Base-by-base conservation (phyloP, 2,113 vertebrate species). In the Syngnathus scovelli region DNA sequence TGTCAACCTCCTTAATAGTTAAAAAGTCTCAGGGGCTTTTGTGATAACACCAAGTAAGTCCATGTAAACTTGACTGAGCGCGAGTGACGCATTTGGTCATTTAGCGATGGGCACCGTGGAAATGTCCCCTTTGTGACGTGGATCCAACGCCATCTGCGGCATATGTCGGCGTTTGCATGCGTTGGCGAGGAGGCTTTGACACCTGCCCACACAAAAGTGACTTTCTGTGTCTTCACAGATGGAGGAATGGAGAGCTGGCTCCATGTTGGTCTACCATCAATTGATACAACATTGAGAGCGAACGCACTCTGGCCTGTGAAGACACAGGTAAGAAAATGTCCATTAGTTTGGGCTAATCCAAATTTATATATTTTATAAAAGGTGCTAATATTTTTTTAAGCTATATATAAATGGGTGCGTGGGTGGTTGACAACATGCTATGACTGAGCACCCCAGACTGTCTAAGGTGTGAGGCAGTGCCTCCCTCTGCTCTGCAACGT, bases 161-260 rank as follows among this genome's bases (percentile, higher is more conserved):
- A 64, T 61, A 78, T 54, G 70, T 75, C 62, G 8, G 1, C 12
- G 9, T 33, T 56, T 5, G 18, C 54, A 52, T 71, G 37, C 48
- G 61, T 78, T 82, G 48, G 38, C 51, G 60, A 55, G 49, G 39
- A 71, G 27, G 64, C 61, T 54, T 54, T 51, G 56, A 72, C 77
- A 71, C 71, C 82, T 60, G 43, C 79, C 77, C 68, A 66, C 75
- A 49, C 58, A 59, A 18, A 52, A 54, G 61, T 68, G 67, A 72
- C 72, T 56, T 58, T 61, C 70, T 62, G 39, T 55, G 80, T 80
- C 68, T 71, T 78, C 51, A 37, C 71, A 78, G 78, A 75, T 76
- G 61, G 63, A 68, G 21, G 46, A 33, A 33, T 33, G 27, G 39
- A 67, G 62, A 70, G 55, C 63, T 46, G 66, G 27, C 60, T 70